A percentile compares a stretch with the other conserved stretches of the same genome.
These are phyloP conservation scores for Thysanoteuthis rhombus DNA, from an alignment of 2,888 invertebrate species.

Conservation along the genomic window DNA sequence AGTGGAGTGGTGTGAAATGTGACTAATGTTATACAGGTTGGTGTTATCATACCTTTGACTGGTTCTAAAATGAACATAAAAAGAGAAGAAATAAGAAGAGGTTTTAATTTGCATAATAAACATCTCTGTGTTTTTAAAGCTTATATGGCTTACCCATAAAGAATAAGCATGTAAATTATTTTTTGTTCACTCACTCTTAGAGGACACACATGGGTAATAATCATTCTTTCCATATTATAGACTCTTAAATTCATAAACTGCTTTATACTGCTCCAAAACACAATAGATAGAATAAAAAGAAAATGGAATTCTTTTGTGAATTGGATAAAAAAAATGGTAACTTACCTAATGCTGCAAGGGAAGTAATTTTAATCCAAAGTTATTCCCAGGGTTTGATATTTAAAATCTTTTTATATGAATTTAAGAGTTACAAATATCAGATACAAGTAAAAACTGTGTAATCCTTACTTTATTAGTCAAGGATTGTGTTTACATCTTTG, in stretches of 20 bases:
- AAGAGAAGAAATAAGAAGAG: background rate
- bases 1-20: background rate
- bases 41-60: background rate
- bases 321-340: too few species aligned
- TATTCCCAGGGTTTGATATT: too few species aligned
- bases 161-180: background rate
- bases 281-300: too few species aligned
- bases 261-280: too few species aligned
- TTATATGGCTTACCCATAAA: background rate
- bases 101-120: background rate
- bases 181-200: background rate
- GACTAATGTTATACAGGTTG: background rate
- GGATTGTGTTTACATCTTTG: background rate
- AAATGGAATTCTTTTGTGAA: too few species aligned
- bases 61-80: constrained; percentile 12
- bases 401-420: too few species aligned
- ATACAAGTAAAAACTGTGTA: background rate
- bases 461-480: background rate
- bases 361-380: too few species aligned
- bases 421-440: background rate
- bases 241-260: too few species aligned
- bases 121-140: background rate
- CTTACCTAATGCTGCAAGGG: too few species aligned
- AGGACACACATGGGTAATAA: background rate
- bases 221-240: background rate